Percentiles rank a stretch among this genome's conserved stretches.
phyloP scores from a whole-genome alignment of 2,797 vertebrate species.

The Danio kyathit region DNA sequence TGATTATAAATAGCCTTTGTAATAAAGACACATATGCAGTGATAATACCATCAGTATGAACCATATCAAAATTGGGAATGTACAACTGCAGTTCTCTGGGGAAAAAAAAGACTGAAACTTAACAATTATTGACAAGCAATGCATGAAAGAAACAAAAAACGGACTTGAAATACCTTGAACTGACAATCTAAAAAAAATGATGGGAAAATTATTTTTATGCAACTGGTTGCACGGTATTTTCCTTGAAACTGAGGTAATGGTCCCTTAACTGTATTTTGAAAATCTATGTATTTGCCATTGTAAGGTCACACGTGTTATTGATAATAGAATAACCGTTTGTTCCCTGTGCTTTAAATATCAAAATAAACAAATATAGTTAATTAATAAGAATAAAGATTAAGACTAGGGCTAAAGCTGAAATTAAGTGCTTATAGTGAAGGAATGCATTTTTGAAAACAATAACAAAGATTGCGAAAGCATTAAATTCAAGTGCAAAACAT shows the following conservation, averaged over 20 bases:
- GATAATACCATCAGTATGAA: background rate
- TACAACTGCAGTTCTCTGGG: background rate
- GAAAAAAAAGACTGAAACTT: background rate
- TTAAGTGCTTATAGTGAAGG: conserved; percentile 37
- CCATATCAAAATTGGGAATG: background rate
- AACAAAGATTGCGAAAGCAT: background rate
- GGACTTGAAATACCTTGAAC: too few species aligned
- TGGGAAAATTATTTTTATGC: background rate
- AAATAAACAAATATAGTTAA: conserved; percentile 6
- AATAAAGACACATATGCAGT: background rate
- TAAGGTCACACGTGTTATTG: background rate
- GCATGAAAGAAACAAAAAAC: too few species aligned
- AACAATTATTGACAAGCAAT: background rate
- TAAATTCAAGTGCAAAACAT: conserved; percentile 8
- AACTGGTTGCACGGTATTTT: background rate
- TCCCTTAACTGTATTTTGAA: conserved; percentile 13
- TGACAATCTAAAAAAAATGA: too few species aligned
- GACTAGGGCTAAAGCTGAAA: background rate
- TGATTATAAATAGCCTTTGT: background rate
- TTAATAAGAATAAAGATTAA: background rate
- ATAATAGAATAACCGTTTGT: background rate
- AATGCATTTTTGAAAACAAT: conserved; percentile 14
- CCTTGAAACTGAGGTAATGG: background rate
- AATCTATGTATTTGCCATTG: background rate
- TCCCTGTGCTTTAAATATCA: background rate